A percentile compares a stretch with the other conserved stretches of the same genome.
phyloP scores from a whole-genome alignment of 2,888 invertebrate species.

The Phaonia tiefii region DNA sequence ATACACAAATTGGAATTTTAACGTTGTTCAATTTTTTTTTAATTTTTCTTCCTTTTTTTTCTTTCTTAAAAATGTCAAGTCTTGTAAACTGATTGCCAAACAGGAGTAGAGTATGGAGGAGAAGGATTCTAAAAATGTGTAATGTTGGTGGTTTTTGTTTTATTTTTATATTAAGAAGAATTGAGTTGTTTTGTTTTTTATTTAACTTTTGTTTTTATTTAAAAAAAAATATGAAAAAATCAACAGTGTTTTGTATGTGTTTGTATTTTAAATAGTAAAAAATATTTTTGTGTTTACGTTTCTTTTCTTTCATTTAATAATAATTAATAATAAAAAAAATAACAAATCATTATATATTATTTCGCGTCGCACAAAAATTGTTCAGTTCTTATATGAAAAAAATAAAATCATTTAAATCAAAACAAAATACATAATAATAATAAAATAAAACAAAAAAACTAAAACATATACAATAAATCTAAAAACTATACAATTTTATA shows the following conservation, averaged over 20 bases:
- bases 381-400: conserved; percentile 65
- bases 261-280: conserved; percentile 56
- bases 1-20: conserved; percentile 54
- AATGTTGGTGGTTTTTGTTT: conserved; percentile 13
- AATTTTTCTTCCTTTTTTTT: conserved; percentile 26
- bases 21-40: conserved; percentile 40
- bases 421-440: conserved; percentile 16
- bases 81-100: conserved; percentile 67
- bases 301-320: conserved; percentile 20
- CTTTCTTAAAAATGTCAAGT: conserved; percentile 52
- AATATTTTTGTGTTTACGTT: conserved; percentile 41
- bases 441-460: conserved; percentile 7
- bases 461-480: conserved; percentile 49
- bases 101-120: conserved; percentile 58
- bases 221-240: conserved; percentile 55
- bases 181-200: conserved; percentile 25
- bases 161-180: conserved; percentile 17
- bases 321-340: conserved; percentile 55
- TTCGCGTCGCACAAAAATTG: conserved; percentile 65
- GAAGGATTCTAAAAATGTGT: conserved; percentile 38
- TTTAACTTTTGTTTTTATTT: conserved; percentile 16
- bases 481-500: conserved; percentile 63
- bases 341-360: conserved; percentile 64
- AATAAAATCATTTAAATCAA: too few species aligned
- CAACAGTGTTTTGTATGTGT: conserved; percentile 50